These are phyloP conservation scores for Drosophila santomea DNA, from an alignment of 1,140 invertebrate species.

Conservation along the genomic window DNA sequence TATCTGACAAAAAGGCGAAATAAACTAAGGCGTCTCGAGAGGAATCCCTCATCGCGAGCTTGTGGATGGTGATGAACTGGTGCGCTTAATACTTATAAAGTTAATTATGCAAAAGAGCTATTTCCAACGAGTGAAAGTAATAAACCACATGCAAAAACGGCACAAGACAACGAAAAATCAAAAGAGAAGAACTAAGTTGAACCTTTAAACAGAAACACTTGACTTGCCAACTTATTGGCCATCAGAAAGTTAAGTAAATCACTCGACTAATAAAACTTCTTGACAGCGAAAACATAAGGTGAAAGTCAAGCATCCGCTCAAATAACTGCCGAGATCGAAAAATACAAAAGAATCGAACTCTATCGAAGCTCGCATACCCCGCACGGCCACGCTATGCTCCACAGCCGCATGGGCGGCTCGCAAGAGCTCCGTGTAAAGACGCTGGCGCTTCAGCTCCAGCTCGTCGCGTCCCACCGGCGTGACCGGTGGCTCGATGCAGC, in stretches of 20 bases:
- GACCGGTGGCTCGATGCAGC: conserved; percentile 88
- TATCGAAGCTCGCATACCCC: conserved; percentile 70
- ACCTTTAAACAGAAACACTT: conserved; percentile 9
- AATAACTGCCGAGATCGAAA: conserved; percentile 1
- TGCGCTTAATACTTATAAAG: conserved; percentile 12
- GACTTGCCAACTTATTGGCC: neutral
- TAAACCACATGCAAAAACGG: conserved; percentile 26
- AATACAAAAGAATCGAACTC: conserved; percentile 18
- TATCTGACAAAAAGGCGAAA: conserved; percentile 2
- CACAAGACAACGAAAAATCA: conserved; percentile 20
- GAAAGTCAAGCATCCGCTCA: neutral
- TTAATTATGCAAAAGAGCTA: conserved; percentile 4
- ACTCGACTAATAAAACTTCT: neutral
- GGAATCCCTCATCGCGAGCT: neutral
- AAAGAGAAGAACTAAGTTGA: conserved; percentile 8
- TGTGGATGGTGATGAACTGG: conserved; percentile 2
- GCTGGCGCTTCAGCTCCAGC: conserved; percentile 89
- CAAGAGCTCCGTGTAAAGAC: conserved; percentile 91
- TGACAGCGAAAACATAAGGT: neutral
- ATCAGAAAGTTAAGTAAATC: neutral
- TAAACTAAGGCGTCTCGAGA: conserved; percentile 13
- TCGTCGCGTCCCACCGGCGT: conserved; percentile 91
- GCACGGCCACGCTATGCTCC: conserved; percentile 88
- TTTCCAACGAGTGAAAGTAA: conserved; percentile 13
- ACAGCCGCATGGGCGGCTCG: conserved; percentile 89